Conservation (phyloP, 2,113 vertebrate genomes). For the Cheirogaleus medius region DNA sequence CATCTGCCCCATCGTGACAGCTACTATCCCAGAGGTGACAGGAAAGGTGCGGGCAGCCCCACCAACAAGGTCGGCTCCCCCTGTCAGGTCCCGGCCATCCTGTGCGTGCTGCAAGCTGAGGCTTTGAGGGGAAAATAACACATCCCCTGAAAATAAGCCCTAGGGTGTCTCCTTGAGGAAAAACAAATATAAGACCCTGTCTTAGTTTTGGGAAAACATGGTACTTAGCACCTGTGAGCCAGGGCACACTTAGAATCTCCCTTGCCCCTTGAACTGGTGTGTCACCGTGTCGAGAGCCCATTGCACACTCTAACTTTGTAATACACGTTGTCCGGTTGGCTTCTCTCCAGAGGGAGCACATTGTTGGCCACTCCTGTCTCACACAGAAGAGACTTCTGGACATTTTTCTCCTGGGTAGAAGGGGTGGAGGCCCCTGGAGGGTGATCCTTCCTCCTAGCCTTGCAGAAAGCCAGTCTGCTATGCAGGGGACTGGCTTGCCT, state of each 20-base stretch:
- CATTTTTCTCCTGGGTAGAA: neutral
- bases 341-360: neutral
- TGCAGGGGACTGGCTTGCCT: neutral
- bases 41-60: no score
- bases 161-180: no score
- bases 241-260: neutral
- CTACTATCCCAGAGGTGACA: no score
- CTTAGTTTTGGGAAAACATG: no score
- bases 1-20: no score
- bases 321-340: fast-evolving
- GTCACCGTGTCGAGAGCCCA: neutral
- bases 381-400: neutral
- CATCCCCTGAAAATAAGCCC: no score
- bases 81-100: no score
- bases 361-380: neutral
- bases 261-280: neutral
- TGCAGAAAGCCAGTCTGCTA: neutral
- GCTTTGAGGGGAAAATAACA: no score
- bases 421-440: neutral
- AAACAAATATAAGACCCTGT: no score
- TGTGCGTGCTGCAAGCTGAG: no score
- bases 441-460: neutral
- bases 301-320: neutral
- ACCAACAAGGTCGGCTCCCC: no score
- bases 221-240: neutral